A percentile compares a stretch with the other conserved stretches of the same genome.
These are phyloP conservation scores for Drosophila persimilis DNA, from an alignment of 1,140 invertebrate genomes.

Conservation along the genomic window DNA sequence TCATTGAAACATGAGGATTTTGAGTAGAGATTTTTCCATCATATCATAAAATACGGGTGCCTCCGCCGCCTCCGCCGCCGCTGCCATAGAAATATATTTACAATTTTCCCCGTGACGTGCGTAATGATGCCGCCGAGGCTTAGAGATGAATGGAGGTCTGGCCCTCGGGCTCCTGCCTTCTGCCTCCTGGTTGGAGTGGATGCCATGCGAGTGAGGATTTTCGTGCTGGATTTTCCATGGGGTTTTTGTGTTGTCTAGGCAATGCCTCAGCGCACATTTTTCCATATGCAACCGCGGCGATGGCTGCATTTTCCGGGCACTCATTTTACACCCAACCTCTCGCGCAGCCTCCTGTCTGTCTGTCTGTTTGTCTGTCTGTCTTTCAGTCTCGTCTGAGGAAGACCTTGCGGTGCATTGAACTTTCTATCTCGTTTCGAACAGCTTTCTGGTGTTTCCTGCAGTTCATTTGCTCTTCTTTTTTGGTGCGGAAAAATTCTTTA, in stretches of 20 bases:
- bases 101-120: slow-evolving; percentile 21
- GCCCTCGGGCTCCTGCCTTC: too few species aligned
- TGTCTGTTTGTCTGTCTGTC: not conserved
- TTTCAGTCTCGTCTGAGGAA: not conserved
- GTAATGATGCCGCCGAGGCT: slow-evolving; percentile 50
- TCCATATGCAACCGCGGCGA: slow-evolving; percentile 20
- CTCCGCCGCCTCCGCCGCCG: too few species aligned
- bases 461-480: too few species aligned
- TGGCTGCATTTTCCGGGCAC: slow-evolving; percentile 59
- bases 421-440: too few species aligned
- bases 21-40: slow-evolving; percentile 35
- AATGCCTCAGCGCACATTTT: slow-evolving; percentile 45
- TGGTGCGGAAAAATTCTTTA: too few species aligned
- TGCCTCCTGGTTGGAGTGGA: too few species aligned
- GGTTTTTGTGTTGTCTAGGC: slow-evolving; percentile 42
- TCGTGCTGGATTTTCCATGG: not conserved
- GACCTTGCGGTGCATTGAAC: too few species aligned
- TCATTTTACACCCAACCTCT: slow-evolving; percentile 41
- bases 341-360: slow-evolving; percentile 6
- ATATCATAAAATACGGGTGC: slow-evolving; percentile 42
- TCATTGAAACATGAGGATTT: slow-evolving; percentile 54
- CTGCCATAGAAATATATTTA: slow-evolving; percentile 33
- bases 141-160: slow-evolving; percentile 26
- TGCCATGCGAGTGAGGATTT: slow-evolving; percentile 4
- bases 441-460: too few species aligned